Evolutionary conservation across 2,888 invertebrate species (phyloP).

Genomic region (Strigamia transsilvanica): DNA sequence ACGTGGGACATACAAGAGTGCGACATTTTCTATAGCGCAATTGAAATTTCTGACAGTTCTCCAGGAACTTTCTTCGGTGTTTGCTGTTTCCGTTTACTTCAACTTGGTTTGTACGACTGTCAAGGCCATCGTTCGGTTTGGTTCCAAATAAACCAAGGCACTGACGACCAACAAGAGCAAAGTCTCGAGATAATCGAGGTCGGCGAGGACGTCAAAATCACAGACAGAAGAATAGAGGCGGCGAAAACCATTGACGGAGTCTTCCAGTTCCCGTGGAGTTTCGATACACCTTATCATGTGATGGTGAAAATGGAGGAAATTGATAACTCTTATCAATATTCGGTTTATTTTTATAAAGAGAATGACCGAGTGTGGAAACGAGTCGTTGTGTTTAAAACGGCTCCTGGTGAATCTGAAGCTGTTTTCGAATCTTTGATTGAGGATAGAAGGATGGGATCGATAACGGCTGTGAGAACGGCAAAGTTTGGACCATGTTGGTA

Average conservation of each 20-base stretch:
- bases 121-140: conserved; percentile 12
- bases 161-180: background rate
- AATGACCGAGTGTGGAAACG: background rate
- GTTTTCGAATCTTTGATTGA: conserved; percentile 11
- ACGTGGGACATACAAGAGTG: background rate
- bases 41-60: background rate
- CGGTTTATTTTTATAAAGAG: background rate
- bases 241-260: background rate
- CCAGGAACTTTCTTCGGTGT: conserved; percentile 16
- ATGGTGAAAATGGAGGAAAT: background rate
- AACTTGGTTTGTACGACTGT: background rate
- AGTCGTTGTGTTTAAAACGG: background rate
- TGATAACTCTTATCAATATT: background rate
- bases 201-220: background rate
- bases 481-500: background rate
- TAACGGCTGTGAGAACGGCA: background rate
- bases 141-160: background rate
- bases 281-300: background rate
- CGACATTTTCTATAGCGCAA: background rate
- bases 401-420: background rate
- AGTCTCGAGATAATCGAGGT: background rate
- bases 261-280: conserved; percentile 12
- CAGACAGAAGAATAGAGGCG: background rate
- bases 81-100: background rate
- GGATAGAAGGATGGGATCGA: background rate